These are phyloP conservation scores for Priocnemis perturbator DNA, from an alignment of 2,888 invertebrate genomes.

Conservation along the genomic window DNA sequence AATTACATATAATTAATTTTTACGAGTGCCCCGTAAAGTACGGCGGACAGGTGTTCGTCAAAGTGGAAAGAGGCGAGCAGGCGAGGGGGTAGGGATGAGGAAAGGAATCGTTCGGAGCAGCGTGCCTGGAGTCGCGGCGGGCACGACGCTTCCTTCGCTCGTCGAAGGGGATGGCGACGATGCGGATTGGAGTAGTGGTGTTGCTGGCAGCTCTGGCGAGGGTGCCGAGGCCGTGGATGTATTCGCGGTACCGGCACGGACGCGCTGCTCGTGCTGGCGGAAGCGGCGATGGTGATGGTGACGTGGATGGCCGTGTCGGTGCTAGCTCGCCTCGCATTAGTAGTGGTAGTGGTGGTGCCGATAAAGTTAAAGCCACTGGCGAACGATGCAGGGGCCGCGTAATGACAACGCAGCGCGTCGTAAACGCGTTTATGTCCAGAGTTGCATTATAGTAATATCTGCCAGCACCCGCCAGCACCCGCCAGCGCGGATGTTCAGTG, in stretches of 20 bases:
- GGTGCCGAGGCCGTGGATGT: constrained; percentile 10
- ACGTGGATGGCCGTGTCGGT: constrained; percentile 45
- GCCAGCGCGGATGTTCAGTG: constrained; percentile 59
- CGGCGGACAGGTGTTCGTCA: constrained; percentile 65
- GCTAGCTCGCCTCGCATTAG: not conserved
- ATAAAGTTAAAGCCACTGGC: constrained; percentile 73
- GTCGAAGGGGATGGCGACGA: constrained; percentile 17
- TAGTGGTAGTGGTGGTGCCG: constrained; percentile 61
- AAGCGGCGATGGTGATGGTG: constrained; percentile 44
- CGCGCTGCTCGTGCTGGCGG: constrained; percentile 28
- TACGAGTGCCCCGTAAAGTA: constrained; percentile 66
- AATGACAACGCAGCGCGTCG: constrained; percentile 75
- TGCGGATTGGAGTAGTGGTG: constrained; percentile 10
- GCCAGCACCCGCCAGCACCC: constrained; percentile 67
- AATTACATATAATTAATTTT: constrained; percentile 70
- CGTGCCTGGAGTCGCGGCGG: constrained; percentile 9
- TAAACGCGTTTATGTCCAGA: constrained; percentile 75
- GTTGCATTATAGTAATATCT: constrained; percentile 74
- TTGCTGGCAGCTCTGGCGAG: constrained; percentile 28
- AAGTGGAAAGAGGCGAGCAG: constrained; percentile 21
- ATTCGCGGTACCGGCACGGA: constrained; percentile 14
- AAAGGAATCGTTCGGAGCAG: constrained; percentile 31
- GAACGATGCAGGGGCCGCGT: constrained; percentile 72
- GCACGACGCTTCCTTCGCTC: constrained; percentile 19
- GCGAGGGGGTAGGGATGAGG: constrained; percentile 17